Evolutionary conservation across 2,888 invertebrate genomes (phyloP), one percentile per base, ranked within the genome.

Genomic region (Polyploca ridens): DNA sequence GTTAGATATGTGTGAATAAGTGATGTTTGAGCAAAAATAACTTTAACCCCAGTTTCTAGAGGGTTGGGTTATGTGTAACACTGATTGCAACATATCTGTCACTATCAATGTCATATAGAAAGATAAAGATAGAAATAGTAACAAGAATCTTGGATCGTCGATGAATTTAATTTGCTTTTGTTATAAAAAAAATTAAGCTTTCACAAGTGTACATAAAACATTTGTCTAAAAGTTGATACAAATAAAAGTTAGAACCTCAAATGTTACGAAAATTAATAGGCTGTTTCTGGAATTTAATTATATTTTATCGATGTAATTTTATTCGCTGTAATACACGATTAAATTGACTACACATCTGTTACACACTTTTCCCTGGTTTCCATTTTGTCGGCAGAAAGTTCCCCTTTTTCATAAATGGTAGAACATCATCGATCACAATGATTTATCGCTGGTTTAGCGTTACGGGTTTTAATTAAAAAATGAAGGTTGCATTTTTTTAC

Each of bases 401-500:
- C 63, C 54, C 54, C 19, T 41, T 63, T 60, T 27, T 33, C 16
- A 33, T 41, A 69, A 69, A 60, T 68, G 82, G 83, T 83, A 85
- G 83, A 81, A 76, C 62, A 63, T 73, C 75, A 84, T 85, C 82
- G 80, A 77, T 83, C 81, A 82, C 65, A 62, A 66, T 70, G 77
- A 78, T 81, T 78, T 77, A 81, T 76, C 71, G 75, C 66, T 73
- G 71, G 65, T 76, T 71, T 68, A 73, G 68, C 69, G 75, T 71
- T 78, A 76, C 69, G 68, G 74, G 75, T 79, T 82, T 86, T 82
- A 85, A 85, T 86, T 83, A 82, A 82, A 82, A 78, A 75, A 73
- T 69, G 69, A 73, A 74, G 73, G 70, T 72, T 80, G 76, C 69
- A 70, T 80, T 54, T 54, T 44, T 77, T 82, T 83, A 86, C 80